Conservation (phyloP, 2,113 vertebrate species). For the Mustela nigripes region DNA sequence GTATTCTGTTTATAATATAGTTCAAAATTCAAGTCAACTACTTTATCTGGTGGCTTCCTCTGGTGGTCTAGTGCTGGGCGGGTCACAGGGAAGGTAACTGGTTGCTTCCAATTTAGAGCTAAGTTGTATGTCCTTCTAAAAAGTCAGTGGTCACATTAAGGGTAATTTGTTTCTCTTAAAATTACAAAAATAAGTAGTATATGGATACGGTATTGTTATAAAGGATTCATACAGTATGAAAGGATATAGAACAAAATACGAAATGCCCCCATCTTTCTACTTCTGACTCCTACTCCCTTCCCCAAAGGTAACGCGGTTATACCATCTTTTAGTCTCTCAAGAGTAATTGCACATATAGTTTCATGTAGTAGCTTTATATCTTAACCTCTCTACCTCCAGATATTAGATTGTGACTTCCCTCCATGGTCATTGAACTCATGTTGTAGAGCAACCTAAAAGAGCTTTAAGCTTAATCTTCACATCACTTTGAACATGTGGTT, state of each 20-base stretch:
- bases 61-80: not conserved
- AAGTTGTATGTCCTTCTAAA: not conserved
- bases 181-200: not conserved
- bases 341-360: not conserved
- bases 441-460: not conserved
- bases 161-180: not conserved
- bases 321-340: not conserved
- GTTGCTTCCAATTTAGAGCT: not conserved
- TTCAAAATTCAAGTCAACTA: not conserved
- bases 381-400: not conserved
- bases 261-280: not conserved
- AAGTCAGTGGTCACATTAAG: not conserved
- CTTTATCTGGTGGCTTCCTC: not conserved
- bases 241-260: not conserved
- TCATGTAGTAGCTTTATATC: not conserved
- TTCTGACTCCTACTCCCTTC: not conserved
- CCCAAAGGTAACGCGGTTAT: not conserved
- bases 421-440: not conserved
- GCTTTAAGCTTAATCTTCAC: not conserved
- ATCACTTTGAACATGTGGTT: not conserved
- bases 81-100: not conserved
- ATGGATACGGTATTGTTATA: not conserved
- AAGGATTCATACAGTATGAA: not conserved
- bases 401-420: not conserved
- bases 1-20: not conserved